Evolutionary conservation across 1,140 invertebrate genomes (phyloP).

Genomic region (Phenacoccus solenopsis): DNA sequence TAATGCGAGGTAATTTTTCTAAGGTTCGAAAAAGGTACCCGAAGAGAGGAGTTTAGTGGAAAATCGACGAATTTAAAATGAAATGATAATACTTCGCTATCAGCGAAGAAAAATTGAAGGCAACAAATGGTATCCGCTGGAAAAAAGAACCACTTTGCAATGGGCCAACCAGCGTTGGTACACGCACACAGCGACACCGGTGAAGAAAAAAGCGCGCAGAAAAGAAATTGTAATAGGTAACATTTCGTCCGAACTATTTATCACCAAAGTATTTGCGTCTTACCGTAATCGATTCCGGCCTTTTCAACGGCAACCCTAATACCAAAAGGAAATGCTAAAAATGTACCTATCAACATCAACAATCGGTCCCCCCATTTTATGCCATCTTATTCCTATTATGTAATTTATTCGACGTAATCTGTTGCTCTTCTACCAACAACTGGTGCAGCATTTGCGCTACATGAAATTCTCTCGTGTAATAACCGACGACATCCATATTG

Average conservation of each 20-base stretch:
- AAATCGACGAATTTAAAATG: not conserved
- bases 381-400: not conserved
- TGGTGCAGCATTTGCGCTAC: too few species aligned
- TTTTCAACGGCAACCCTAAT: not conserved
- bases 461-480: too few species aligned
- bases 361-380: not conserved
- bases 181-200: too few species aligned
- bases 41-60: not conserved
- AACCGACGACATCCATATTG: too few species aligned
- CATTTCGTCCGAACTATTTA: constrained; percentile 1
- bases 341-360: constrained; percentile 1
- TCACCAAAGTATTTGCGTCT: not conserved
- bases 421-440: not conserved
- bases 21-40: not conserved
- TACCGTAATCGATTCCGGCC: not conserved
- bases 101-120: not conserved
- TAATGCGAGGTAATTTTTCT: constrained; percentile 2
- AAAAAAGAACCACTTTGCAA: not conserved
- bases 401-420: constrained; percentile 2
- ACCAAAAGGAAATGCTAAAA: not conserved
- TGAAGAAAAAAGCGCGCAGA: not conserved
- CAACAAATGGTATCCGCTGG: too few species aligned
- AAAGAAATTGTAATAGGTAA: not conserved
- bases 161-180: too few species aligned
- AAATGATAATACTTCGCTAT: not conserved